A percentile compares a stretch with the other conserved stretches of the same genome.
Conservation (phyloP, 2,113 vertebrate species). For the Strix aluco region DNA sequence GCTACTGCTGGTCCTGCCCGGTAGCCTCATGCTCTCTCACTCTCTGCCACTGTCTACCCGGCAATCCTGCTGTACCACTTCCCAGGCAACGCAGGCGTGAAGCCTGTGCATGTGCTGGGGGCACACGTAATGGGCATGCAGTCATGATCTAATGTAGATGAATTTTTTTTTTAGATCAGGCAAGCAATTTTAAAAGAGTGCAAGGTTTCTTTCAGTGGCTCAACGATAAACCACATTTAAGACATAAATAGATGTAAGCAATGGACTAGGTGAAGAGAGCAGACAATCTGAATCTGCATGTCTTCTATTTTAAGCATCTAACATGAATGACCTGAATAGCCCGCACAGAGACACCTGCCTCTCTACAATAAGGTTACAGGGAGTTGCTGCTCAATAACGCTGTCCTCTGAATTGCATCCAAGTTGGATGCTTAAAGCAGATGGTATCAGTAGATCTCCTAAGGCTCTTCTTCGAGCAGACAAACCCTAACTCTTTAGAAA, state of each 20-base stretch:
- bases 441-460: constrained; percentile 34
- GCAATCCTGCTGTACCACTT: neutral
- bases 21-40: neutral
- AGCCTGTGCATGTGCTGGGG: neutral
- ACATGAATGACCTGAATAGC: constrained; percentile 29
- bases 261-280: neutral
- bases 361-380: neutral
- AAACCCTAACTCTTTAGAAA: neutral
- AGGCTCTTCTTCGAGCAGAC: neutral
- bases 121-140: neutral
- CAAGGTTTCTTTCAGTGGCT: neutral
- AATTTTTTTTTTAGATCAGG: neutral
- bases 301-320: constrained; percentile 33
- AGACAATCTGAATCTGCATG: neutral
- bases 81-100: neutral
- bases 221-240: neutral
- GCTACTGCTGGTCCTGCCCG: neutral
- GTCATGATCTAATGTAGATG: neutral
- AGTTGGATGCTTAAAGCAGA: constrained; percentile 50
- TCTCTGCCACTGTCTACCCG: neutral
- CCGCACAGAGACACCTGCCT: neutral
- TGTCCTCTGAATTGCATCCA: constrained; percentile 37
- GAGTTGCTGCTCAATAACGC: neutral
- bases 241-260: neutral
- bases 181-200: neutral